Evolutionary conservation across 2,888 invertebrate genomes (phyloP), one percentile per base, ranked within the genome.

Genomic region (Acanthosepion lycidas): DNA sequence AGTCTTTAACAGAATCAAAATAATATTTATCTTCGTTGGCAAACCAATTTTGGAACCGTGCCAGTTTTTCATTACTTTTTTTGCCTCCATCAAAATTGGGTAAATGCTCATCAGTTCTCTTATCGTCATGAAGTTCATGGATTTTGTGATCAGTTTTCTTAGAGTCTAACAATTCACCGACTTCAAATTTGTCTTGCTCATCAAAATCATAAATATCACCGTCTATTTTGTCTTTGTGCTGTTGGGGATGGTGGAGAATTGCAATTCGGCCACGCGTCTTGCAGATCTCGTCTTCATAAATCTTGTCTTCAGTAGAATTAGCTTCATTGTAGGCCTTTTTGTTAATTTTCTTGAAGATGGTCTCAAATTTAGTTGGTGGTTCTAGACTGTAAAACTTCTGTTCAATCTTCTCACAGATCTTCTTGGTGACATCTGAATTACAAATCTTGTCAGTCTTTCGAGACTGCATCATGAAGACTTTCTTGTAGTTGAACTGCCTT

Each of bases 161-260:
- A 20, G 93, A 93, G 1, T 93, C 93, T 28, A 53, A 93, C 12
- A 93, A 93, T 93, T 93, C 93, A n/a, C 28, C 33, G 3, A 93
- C n/a, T n/a, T 93, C 53, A 6, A 93, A 15, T 53, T 51, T 93
- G 26, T 93, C 93, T 93, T 93, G 51, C 18, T 93, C 93, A n/a
- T 93, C 93, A n/a, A 93, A 93, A 51, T 93, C 93, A 53, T 93
- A 93, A 5, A 93, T 53, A 28, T 93, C 93, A 23, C 93, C 93
- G 28, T 93, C 93, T 20, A 53, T 51, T 53, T 93, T 93, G 1
- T 93, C 93, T n/a, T 6, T 53, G 9, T 42, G n/a, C 33, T 93
- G 93, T 26, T 93, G 93, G 4, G 49, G 93, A 18, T 93, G 91
- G 48, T 91, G 48, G 48, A 94, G 94, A 93, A 64, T 55, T 51